phyloP scores from a whole-genome alignment of 2,113 vertebrate genomes.

The Pluvialis apricaria region DNA sequence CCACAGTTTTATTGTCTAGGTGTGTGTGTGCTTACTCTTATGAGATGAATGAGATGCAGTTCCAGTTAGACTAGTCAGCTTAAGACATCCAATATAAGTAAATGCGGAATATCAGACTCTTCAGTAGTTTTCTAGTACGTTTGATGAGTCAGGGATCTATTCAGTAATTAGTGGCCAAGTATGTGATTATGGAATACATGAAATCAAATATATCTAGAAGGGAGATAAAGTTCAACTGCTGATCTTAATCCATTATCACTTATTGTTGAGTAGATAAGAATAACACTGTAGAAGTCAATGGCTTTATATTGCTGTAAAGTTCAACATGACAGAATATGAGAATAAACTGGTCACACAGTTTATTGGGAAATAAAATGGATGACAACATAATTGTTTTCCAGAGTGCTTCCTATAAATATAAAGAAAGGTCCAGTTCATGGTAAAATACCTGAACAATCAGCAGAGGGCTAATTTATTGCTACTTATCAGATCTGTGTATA shows the following conservation, averaged over 20 bases:
- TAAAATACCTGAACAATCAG: neutral
- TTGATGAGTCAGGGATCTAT: neutral
- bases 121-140: neutral
- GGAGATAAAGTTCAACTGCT: neutral
- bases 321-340: neutral
- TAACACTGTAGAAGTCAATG: neutral
- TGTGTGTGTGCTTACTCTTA: constrained; percentile 49
- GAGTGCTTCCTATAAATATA: neutral
- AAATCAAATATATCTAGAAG: constrained; percentile 1
- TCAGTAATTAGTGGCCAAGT: neutral
- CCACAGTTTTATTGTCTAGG: constrained; percentile 65
- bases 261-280: neutral
- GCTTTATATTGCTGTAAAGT: neutral
- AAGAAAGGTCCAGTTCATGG: neutral
- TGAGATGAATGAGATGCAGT: constrained; percentile 26
- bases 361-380: neutral
- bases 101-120: constrained; percentile 1
- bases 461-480: neutral
- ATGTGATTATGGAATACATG: neutral
- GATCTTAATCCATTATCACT: neutral
- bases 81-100: neutral
- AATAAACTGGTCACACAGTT: neutral
- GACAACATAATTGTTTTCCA: neutral
- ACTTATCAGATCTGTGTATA: neutral
- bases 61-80: constrained; percentile 52